A percentile compares a stretch with the other conserved stretches of the same genome.
Evolutionary conservation across 2,113 vertebrate species (phyloP).

Genomic region (Fukomys damarensis): DNA sequence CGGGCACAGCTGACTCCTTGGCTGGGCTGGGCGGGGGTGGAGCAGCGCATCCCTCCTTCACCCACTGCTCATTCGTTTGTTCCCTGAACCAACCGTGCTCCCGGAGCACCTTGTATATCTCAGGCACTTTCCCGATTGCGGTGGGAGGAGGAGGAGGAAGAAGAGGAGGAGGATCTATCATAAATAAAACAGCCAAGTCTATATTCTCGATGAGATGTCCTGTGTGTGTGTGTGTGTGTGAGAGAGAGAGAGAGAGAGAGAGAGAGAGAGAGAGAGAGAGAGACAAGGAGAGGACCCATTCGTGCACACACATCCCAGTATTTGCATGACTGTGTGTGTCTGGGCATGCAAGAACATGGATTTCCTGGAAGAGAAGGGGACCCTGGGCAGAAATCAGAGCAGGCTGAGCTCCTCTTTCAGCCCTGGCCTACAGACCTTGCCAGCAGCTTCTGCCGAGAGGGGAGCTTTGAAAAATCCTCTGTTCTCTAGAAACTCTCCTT

Average conservation of each 20-base stretch:
- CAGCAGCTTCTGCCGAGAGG: constrained; percentile 43
- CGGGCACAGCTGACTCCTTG: fast-evolving
- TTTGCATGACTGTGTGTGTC: neutral
- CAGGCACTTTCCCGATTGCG: neutral
- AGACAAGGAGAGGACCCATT: neutral
- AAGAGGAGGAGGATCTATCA: fast-evolving
- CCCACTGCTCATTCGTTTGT: neutral
- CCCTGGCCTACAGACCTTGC: constrained; percentile 33
- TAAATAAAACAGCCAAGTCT: neutral
- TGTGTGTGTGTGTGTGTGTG: fast-evolving
- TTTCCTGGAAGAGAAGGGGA: constrained; percentile 20
- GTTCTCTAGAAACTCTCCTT: constrained; percentile 20
- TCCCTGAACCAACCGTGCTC: no score
- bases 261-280: neutral
- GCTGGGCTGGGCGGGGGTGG: neutral
- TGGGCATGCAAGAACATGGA: neutral
- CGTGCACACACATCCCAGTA: fast-evolving
- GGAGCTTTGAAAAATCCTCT: constrained; percentile 48
- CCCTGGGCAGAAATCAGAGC: neutral
- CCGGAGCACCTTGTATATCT: neutral
- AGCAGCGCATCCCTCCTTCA: neutral
- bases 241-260: neutral
- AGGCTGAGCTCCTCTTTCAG: neutral
- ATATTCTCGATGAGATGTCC: neutral
- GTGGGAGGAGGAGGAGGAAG: no score